These are phyloP conservation scores for Geodia barretti DNA, from an alignment of 37 sponge, comb jelly and placozoan genomes.

Conservation along the genomic window DNA sequence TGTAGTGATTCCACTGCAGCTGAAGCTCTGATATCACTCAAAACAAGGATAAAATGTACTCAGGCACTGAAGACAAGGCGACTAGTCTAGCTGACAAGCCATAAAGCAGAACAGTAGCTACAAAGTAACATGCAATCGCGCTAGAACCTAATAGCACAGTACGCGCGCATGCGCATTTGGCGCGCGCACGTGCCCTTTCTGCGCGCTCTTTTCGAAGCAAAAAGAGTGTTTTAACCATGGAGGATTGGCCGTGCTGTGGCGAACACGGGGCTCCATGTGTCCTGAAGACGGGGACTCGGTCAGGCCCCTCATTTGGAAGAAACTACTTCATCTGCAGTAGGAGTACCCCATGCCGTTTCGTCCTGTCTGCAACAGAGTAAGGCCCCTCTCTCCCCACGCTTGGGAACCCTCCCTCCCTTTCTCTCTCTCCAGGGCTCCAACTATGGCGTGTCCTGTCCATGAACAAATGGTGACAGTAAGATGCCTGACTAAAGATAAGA, in stretches of 20 bases:
- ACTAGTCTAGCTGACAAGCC: neutral
- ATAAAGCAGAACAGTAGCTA: neutral
- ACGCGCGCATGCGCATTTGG: too few species aligned
- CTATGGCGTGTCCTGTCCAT: too few species aligned
- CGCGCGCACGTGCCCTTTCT: neutral
- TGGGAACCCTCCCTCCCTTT: too few species aligned
- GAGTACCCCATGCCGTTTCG: too few species aligned
- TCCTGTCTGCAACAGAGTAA: too few species aligned
- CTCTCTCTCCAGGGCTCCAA: too few species aligned
- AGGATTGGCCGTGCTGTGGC: neutral
- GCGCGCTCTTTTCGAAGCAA: too few species aligned
- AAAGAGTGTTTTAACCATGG: too few species aligned
- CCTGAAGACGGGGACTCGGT: conserved; percentile 38
- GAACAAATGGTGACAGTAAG: too few species aligned
- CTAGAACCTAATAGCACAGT: too few species aligned
- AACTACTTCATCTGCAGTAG: conserved; percentile 39
- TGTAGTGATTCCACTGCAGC: neutral
- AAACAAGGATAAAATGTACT: neutral
- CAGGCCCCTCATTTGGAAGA: neutral
- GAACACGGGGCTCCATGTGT: conserved; percentile 15
- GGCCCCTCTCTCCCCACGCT: too few species aligned
- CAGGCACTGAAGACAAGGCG: conserved; percentile 5
- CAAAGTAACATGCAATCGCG: conserved; percentile 3
- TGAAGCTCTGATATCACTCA: neutral
- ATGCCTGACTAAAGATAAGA: too few species aligned